phyloP scores from a whole-genome alignment of 1,140 invertebrate species.

The Drosophila fuyamai region DNA sequence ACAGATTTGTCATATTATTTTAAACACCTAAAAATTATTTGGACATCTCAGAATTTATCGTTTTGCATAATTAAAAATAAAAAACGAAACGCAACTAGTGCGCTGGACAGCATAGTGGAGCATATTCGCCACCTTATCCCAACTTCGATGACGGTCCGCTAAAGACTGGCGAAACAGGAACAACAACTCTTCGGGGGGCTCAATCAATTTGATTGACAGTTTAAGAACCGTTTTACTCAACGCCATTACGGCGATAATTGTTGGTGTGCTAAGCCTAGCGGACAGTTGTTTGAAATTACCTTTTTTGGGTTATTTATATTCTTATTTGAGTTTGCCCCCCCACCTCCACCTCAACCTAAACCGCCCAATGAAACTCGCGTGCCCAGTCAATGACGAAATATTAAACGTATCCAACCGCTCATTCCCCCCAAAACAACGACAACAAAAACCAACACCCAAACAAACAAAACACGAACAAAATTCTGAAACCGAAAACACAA shows the following conservation, averaged over 20 bases:
- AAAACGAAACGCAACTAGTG: conserved; percentile 5
- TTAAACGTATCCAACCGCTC: conserved; percentile 53
- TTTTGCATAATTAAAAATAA: no score
- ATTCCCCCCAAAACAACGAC: conserved; percentile 28
- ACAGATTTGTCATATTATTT: no score
- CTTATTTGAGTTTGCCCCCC: conserved; percentile 57
- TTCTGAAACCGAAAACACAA: conserved; percentile 27
- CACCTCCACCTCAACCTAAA: conserved; percentile 4
- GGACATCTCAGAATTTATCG: no score
- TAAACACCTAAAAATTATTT: no score
- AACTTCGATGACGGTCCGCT: conserved; percentile 1
- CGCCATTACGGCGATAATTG: conserved; percentile 48
- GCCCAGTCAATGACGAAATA: conserved; percentile 42
- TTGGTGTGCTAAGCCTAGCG: conserved; percentile 53
- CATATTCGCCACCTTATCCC: conserved; percentile 29
- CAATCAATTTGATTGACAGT: conserved; percentile 72
- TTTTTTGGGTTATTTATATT: conserved; percentile 59
- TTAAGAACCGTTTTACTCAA: conserved; percentile 63
- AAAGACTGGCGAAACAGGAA: conserved; percentile 10
- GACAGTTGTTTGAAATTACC: conserved; percentile 68
- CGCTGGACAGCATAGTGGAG: conserved; percentile 16
- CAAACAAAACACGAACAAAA: conserved; percentile 35
- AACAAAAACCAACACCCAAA: conserved; percentile 10
- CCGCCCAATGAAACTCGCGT: conserved; percentile 28
- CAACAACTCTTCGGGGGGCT: conserved; percentile 47